Base-by-base conservation (phyloP, 37 sponge, comb jelly and placozoan species). In the Crambe crambe region DNA sequence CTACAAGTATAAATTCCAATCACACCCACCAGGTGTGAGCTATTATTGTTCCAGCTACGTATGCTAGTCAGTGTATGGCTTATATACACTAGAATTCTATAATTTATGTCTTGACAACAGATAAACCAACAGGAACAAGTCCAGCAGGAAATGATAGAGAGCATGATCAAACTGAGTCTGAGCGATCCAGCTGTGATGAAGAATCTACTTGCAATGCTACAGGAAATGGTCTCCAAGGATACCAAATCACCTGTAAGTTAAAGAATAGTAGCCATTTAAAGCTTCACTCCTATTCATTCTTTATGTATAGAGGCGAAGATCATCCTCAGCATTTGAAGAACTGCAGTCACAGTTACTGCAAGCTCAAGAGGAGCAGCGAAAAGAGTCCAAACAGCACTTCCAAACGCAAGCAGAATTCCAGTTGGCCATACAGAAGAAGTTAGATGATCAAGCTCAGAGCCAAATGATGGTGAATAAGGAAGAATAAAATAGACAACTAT, bases 91-190 rank as follows among this genome's bases (percentile, higher is more conserved):
- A n/a, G n/a, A n/a, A n/a, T n/a, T n/a, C n/a, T n/a, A n/a, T n/a
- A n/a, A n/a, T n/a, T n/a, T n/a, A n/a, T n/a, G n/a, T n/a, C n/a
- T n/a, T n/a, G n/a, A 17, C 4, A 22, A 58, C 29, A 81, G 81
- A 81, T 81, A 37, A 58, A 36, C 1, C 26, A 81, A 20, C 86
- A 85, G 23, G 57, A 69, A 23, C 30, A 37, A 30, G 12, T 72
- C 5, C 78, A 78, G 44, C 65, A 78, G 63, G 47, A 77, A 51
- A 43, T 85, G 67, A 71, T 85, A 0, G 79, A 85, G 68, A 85
- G 71, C 44, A 42, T 85, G 47, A 40, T 85, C 30, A 26, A 72
- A 20, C 37, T 56, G 71, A 81, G 73, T 40, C 72, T 69, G 63
- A 40, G 29, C 18, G 73, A 81, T 37, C 73, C 73, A 32, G 68